A percentile compares a stretch with the other conserved stretches of the same genome.
These are phyloP conservation scores for Pterocles burchelli DNA, from an alignment of 2,113 vertebrate genomes.

Conservation along the genomic window DNA sequence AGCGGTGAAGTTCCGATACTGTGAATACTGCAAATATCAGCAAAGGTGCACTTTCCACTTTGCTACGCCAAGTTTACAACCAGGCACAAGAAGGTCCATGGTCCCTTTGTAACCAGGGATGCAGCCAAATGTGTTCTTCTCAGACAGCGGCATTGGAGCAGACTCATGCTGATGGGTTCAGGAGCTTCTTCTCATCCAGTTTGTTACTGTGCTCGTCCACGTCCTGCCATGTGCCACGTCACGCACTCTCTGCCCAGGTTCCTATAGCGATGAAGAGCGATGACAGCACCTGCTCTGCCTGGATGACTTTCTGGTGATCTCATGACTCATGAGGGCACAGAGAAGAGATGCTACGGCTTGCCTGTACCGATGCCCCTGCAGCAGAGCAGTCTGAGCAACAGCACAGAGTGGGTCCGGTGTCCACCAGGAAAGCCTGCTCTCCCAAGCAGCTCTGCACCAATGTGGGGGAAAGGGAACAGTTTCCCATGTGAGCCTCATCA, in stretches of 20 bases:
- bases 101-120: neutral
- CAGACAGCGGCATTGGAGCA: rapidly evolving
- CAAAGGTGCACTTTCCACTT: neutral
- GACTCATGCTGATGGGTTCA: neutral
- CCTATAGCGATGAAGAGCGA: too few relatives aligned
- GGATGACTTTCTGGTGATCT: neutral
- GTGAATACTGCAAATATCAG: neutral
- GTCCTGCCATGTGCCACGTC: neutral
- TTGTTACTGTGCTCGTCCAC: rapidly evolving
- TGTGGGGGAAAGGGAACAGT: neutral
- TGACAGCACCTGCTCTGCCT: neutral
- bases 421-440: neutral
- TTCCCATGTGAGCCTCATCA: rapidly evolving
- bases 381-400: neutral
- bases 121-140: neutral
- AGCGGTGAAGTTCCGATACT: neutral
- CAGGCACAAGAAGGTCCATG: neutral
- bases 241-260: neutral
- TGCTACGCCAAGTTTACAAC: neutral
- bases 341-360: neutral
- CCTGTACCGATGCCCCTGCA: too few relatives aligned
- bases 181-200: neutral
- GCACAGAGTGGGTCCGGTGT: neutral
- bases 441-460: neutral
- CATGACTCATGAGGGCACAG: neutral